Percentiles rank a stretch among this genome's conserved stretches.
These are phyloP conservation scores for Pseudorasbora parva DNA, from an alignment of 2,113 vertebrate genomes.

Conservation along the genomic window DNA sequence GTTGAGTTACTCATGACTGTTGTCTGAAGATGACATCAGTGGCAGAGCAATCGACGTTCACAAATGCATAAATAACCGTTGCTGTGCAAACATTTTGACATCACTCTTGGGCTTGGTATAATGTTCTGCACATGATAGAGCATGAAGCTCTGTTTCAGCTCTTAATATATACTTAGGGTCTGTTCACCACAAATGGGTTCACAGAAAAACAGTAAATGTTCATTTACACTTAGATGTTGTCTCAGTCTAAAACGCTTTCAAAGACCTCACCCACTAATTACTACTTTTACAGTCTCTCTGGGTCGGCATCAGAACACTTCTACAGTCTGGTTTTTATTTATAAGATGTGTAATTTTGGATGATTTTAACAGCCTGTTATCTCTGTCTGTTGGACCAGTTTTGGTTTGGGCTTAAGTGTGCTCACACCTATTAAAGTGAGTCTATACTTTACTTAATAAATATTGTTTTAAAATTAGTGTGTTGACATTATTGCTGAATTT, in stretches of 20 bases:
- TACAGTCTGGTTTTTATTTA: slow-evolving; percentile 31
- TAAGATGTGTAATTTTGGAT: slow-evolving; percentile 1
- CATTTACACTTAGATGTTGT: slow-evolving; percentile 29
- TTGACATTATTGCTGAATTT: neutral
- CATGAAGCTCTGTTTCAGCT: neutral
- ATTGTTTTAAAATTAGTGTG: neutral
- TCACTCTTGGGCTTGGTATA: slow-evolving; percentile 3
- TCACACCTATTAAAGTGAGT: neutral
- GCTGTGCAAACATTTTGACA: neutral
- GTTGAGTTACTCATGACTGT: slow-evolving; percentile 3
- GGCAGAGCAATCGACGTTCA: neutral
- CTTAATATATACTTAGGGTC: neutral
- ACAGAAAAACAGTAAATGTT: slow-evolving; percentile 26
- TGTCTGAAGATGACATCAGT: slow-evolving; percentile 1
- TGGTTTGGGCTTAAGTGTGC: neutral
- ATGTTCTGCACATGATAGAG: neutral
- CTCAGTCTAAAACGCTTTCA: neutral
- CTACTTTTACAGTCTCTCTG: slow-evolving; percentile 11
- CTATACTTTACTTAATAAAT: neutral
- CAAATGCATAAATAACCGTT: slow-evolving; percentile 5
- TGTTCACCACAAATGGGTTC: neutral
- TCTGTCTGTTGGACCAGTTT: neutral
- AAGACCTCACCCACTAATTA: slow-evolving; percentile 33
- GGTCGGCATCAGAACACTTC: neutral
- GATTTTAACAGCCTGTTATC: slow-evolving; percentile 1